Evolutionary conservation across 2,888 invertebrate species (phyloP), one percentile per base, ranked within the genome.

Genomic region (Sacculina carcini): DNA sequence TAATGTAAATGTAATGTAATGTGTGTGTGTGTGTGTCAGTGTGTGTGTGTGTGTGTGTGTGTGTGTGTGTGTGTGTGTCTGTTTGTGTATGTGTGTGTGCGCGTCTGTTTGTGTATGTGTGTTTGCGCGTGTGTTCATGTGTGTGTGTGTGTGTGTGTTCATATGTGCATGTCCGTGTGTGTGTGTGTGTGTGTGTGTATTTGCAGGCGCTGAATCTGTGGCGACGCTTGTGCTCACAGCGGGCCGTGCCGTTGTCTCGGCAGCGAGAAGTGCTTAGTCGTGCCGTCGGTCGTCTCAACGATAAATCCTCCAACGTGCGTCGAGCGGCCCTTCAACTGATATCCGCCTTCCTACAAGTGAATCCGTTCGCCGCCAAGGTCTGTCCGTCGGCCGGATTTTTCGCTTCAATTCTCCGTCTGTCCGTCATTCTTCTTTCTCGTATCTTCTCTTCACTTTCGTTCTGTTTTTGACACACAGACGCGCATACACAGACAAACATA

Each of bases 261-360:
- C 77, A 82, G 61, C 72, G 74, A 24, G 66, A 68, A 10, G 73
- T 90, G 39, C 66, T 87, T 48, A 70, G 74, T 57, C 71, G 75
- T 31, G 71, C 74, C 1, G 73, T 77, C 12, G 74, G 75, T 7
- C 76, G 87, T 23, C 67, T 94, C 39, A 69, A 74, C 51, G 94
- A 94, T 64, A 83, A 79, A 63, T 79, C 81, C 2, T 78, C 81
- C 6, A 71, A 74, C 51, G 92, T 90, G 0, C 72, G 92, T 29
- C 90, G 86, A 66, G 75, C 76, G 55, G 83, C 90, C 3, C 74
- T 85, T 52, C 78, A 77, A 60, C 70, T 85, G 32, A 63, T 85
- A 5, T 78, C 78, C 55, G 70, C 77, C 16, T 78, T 90, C 63
- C 67, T 94, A 38, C 77, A 82, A 63, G 74, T 76, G 57, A 92